Evolutionary conservation across 2,888 invertebrate species (phyloP).

Genomic region (Malachius bipustulatus): DNA sequence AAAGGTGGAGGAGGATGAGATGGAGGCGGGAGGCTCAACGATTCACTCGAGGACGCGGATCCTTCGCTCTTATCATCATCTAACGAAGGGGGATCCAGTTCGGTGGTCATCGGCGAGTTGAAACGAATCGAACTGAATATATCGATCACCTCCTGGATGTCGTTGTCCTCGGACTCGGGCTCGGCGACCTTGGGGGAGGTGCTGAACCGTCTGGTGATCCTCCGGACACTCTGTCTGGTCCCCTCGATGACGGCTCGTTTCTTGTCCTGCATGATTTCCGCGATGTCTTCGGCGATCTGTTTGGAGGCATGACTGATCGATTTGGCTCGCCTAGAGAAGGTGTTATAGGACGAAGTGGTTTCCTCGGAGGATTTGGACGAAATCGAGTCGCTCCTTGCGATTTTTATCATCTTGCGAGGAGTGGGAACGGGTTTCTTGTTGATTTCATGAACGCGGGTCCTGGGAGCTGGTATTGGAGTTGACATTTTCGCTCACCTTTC

Average conservation of each 20-base stretch:
- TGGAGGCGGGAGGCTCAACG: conserved; percentile 41
- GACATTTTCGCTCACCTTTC: conserved; percentile 23
- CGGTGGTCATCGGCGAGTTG: conserved; percentile 24
- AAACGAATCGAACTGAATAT: conserved; percentile 43
- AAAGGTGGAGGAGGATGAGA: conserved; percentile 47
- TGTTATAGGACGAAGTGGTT: conserved; percentile 22
- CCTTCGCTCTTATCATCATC: conserved; percentile 26
- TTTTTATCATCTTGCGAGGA: conserved; percentile 41
- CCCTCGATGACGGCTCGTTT: conserved; percentile 52
- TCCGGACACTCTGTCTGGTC: conserved; percentile 41
- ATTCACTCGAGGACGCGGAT: conserved; percentile 21
- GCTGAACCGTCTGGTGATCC: conserved; percentile 31
- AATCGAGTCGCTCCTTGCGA: conserved; percentile 14
- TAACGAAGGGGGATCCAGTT: conserved; percentile 20
- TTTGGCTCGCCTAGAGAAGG: conserved; percentile 37
- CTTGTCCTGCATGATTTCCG: conserved; percentile 42
- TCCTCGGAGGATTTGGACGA: conserved; percentile 15
- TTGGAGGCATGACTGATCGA: conserved; percentile 45
- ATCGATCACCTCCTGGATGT: conserved; percentile 27
- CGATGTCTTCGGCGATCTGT: conserved; percentile 45
- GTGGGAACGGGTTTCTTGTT: conserved; percentile 42
- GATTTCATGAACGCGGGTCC: conserved; percentile 27
- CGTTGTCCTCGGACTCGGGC: conserved; percentile 20
- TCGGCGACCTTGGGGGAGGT: conserved; percentile 18
- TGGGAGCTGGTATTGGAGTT: conserved; percentile 26